Evolutionary conservation across 1,140 invertebrate species (phyloP), one percentile per base, ranked within the genome.

Genomic region (Pseudomyrmex gracilis): DNA sequence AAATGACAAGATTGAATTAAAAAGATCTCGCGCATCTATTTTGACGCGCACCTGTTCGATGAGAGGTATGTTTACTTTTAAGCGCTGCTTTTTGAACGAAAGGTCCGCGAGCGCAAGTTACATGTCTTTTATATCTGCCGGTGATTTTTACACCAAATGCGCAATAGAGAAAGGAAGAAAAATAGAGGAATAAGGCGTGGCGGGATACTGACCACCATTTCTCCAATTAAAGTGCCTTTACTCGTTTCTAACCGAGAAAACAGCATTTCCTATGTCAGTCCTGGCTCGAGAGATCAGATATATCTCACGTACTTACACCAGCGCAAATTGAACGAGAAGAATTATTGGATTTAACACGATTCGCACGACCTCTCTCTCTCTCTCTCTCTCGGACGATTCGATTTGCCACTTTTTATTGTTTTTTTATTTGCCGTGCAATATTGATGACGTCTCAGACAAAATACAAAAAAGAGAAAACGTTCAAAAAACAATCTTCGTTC

Each of bases 181-280:
- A 77, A 78, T 61, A 80, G 24, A 83, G 45, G 45, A 67, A 45
- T 51, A 63, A 84, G 63, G 64, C 24, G 61, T 78, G 73, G 82
- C 51, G 55, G 45, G 74, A 80, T 67, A 77, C 55, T 78, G 73
- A 76, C 64, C 63, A 78, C 73, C 63, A 83, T 83, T 78, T 78
- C 73, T 67, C 63, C 57, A 83, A 83, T 83, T 83, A 83, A 83
- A 83, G 73, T 83, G 73, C 73, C 82, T 78, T 78, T 68, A 24
- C 53, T 49, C 20, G 51, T 83, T 83, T 73, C 20, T 53, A 70
- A 43, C 53, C 4, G 45, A 78, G 53, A 70, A 70, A 80, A 71
- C 53, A 20, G 43, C 47, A 58, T 60, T 80, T 70, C 22, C 53
- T 70, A 24, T n/a, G 34, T 47, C 57, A 80, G 12, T 58, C 20